Base-by-base conservation (phyloP, 2,888 invertebrate genomes). In the Sarcophaga variegata region DNA sequence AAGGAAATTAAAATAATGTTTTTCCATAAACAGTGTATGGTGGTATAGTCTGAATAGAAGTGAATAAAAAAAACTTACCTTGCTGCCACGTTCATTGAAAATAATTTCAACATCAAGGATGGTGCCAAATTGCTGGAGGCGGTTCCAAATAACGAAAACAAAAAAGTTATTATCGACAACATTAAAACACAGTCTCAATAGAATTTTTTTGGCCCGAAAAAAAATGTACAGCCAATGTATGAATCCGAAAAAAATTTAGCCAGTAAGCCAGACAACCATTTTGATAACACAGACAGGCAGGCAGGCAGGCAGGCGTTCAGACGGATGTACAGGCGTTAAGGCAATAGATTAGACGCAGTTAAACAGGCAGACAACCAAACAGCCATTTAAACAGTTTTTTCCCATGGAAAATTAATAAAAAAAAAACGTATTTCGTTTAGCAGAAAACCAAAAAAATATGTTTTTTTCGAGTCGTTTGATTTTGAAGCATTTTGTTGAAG, bases 51-150 rank as follows among this genome's bases (percentile, higher is more conserved):
- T 8, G 37, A 37, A 37, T 37, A 37, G 37, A 74, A 47, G 17
- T 54, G 74, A 78, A 76, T 63, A 76, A 72, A 85, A 81, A 83
- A 64, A 86, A 94, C 98, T 96, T 97, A 99, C 99, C 98, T 99
- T 99, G 92, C 99, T 99, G 94, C 99, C 99, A 91, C 99, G 96
- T 95, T 99, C 99, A 95, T 99, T 99, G 96, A 99, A 99, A 94
- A 99, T 99, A 93, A 99, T 99, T 96, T 99, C 99, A 94, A 99
- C 99, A 95, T 99, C 99, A 94, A 99, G 96, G 94, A 99, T 99
- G 93, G 97, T 96, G 94, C 99, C 99, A 95, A 97, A 99, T 97
- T 99, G 98, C 98, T 99, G 89, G 74, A 87, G 89, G 86, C 85
- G 76, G 74, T 88, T 85, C 86, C 76, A 81, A 71, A 66, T 25